These are phyloP conservation scores for Crossaster papposus DNA, from an alignment of 53 echinoderm and acorn worm genomes.

Conservation along the genomic window DNA sequence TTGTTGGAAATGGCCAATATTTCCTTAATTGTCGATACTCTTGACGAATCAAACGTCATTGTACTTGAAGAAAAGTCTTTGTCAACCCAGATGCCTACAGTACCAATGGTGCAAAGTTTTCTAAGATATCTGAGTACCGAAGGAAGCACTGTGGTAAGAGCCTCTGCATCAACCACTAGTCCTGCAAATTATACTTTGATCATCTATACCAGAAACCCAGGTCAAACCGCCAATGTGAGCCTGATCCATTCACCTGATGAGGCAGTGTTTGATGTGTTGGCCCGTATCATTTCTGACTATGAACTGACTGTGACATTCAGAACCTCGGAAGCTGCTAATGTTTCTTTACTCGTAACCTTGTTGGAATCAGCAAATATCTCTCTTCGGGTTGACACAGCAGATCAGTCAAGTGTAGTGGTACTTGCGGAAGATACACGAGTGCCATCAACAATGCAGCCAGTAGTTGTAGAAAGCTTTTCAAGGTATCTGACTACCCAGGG, in stretches of 20 bases:
- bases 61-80: background rate
- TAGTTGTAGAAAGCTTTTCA: background rate
- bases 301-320: conserved; percentile 10
- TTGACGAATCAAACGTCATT: background rate
- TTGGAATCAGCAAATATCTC: conserved; percentile 7
- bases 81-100: background rate
- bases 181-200: conserved; percentile 21
- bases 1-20: background rate
- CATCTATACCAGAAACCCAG: conserved; percentile 23
- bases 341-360: background rate
- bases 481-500: conserved; percentile 13
- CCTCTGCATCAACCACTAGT: conserved; percentile 5
- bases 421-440: background rate
- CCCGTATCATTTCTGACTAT: background rate
- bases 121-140: background rate
- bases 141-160: conserved; percentile 1
- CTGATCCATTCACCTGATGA: background rate
- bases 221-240: background rate
- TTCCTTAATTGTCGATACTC: background rate
- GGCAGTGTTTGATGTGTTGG: background rate
- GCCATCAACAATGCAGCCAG: background rate
- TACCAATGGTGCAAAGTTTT: background rate
- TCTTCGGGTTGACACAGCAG: conserved; percentile 1
- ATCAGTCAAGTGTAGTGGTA: background rate
- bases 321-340: conserved; percentile 1